A percentile compares a stretch with the other conserved stretches of the same genome.
Evolutionary conservation across 2,113 vertebrate species (phyloP).

Genomic region (Indicator indicator): DNA sequence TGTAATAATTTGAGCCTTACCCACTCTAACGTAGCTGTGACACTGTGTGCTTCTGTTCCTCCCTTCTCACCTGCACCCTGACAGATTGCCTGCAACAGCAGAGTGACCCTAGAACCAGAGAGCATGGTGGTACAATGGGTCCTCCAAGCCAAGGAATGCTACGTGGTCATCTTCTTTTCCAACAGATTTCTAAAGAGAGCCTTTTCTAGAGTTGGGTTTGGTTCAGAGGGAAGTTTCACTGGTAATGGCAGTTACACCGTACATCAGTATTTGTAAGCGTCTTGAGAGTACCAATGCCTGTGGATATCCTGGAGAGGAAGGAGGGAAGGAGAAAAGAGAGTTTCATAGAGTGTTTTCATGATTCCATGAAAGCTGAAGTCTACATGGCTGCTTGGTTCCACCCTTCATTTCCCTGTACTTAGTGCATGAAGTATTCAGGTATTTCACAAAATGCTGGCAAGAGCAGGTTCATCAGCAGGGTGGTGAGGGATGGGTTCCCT

Average conservation of each 20-base stretch:
- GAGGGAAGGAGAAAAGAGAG: not conserved
- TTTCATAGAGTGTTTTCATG: not conserved
- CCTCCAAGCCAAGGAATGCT: not conserved
- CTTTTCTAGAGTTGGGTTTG: not conserved
- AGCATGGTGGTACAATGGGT: not conserved
- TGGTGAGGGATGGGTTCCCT: not conserved
- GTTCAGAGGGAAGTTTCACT: not conserved
- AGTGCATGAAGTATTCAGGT: not conserved
- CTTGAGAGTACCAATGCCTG: not conserved
- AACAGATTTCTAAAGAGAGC: slow-evolving; percentile 25
- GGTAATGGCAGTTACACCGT: not conserved
- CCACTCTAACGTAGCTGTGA: not conserved
- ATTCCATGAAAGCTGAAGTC: not conserved
- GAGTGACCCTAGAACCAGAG: not conserved
- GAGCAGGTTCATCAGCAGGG: not conserved
- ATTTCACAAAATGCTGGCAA: slow-evolving; percentile 19
- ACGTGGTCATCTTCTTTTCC: not conserved
- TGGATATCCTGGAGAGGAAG: not conserved
- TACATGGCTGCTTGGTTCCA: not conserved
- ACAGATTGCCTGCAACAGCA: not conserved
- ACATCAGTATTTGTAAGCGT: not conserved
- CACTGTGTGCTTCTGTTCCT: not conserved
- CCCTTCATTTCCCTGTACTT: not conserved
- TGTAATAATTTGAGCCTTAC: not conserved
- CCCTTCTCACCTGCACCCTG: not conserved